These are phyloP conservation scores for Nesospiza acunhae DNA, from an alignment of 2,113 vertebrate genomes.

Conservation along the genomic window DNA sequence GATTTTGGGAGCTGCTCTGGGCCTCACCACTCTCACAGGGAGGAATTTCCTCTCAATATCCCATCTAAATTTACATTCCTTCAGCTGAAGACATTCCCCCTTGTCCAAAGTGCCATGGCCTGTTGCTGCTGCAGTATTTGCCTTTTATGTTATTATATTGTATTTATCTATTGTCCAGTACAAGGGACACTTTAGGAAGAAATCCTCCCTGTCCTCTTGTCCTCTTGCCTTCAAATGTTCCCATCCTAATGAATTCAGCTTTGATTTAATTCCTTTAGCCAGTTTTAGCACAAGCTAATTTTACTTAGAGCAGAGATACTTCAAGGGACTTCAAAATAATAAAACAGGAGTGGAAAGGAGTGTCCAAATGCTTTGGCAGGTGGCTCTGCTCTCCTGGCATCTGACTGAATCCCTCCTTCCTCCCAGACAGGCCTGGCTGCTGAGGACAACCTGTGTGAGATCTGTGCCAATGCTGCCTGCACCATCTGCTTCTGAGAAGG, in stretches of 20 bases:
- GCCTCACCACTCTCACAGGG: neutral
- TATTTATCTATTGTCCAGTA: neutral
- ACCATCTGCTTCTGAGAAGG: neutral
- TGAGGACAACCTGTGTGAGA: neutral
- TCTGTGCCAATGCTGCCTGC: neutral
- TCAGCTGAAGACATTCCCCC: neutral
- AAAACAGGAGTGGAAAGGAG: neutral
- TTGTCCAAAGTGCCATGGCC: neutral
- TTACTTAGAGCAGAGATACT: neutral
- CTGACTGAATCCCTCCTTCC: neutral
- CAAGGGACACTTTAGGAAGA: neutral
- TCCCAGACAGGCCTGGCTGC: slow-evolving; percentile 1
- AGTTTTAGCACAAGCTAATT: neutral
- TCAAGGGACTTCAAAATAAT: neutral
- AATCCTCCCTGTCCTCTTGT: neutral
- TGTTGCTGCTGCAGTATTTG: neutral
- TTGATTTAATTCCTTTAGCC: neutral
- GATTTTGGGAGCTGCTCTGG: neutral
- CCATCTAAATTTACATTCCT: neutral
- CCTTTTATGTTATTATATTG: neutral
- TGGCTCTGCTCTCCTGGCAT: neutral
- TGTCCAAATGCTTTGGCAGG: neutral
- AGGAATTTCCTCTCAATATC: neutral
- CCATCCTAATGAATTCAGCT: neutral
- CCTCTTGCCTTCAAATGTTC: neutral